Evolutionary conservation across 1,140 invertebrate species (phyloP).

Genomic region (Drosophila eugracilis): DNA sequence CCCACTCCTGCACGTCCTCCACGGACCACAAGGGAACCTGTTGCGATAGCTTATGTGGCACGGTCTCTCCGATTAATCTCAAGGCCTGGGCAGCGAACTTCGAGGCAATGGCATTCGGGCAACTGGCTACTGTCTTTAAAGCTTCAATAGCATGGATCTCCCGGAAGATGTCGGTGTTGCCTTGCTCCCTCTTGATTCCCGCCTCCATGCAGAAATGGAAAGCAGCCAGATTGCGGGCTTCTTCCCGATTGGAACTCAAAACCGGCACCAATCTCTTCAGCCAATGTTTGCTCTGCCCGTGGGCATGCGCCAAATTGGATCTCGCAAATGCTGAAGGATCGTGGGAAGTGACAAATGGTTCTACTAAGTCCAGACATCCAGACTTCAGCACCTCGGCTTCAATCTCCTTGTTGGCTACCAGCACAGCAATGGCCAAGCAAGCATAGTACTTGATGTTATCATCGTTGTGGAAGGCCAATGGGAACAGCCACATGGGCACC

Average conservation of each 20-base stretch:
- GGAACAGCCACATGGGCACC: constrained; percentile 99
- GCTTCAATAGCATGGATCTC: constrained; percentile 98
- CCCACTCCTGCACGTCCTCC: constrained; percentile 98
- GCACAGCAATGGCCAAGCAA: constrained; percentile 97
- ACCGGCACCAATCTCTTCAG: constrained; percentile 96
- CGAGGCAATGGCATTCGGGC: constrained; percentile 98
- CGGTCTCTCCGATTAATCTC: constrained; percentile 97
- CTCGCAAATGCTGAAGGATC: constrained; percentile 98
- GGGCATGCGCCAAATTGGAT: constrained; percentile 95
- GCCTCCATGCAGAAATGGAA: constrained; percentile 99
- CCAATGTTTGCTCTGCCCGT: constrained; percentile 99
- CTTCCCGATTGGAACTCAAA: constrained; percentile 97
- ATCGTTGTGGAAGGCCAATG: constrained; percentile 97
- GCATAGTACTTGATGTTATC: constrained; percentile 99
- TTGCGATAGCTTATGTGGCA: constrained; percentile 98
- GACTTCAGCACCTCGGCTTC: constrained; percentile 98
- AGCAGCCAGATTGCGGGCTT: constrained; percentile 97
- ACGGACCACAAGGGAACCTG: constrained; percentile 99
- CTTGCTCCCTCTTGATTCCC: constrained; percentile 98
- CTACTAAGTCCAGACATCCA: constrained; percentile 97
- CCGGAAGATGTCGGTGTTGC: constrained; percentile 96
- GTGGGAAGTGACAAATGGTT: constrained; percentile 97
- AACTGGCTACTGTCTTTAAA: constrained; percentile 98
- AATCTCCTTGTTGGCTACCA: constrained; percentile 99
- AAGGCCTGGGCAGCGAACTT: constrained; percentile 98